Evolutionary conservation across 2,113 vertebrate species (phyloP), one percentile per base, ranked within the genome.

Genomic region (Crotalus viridis): DNA sequence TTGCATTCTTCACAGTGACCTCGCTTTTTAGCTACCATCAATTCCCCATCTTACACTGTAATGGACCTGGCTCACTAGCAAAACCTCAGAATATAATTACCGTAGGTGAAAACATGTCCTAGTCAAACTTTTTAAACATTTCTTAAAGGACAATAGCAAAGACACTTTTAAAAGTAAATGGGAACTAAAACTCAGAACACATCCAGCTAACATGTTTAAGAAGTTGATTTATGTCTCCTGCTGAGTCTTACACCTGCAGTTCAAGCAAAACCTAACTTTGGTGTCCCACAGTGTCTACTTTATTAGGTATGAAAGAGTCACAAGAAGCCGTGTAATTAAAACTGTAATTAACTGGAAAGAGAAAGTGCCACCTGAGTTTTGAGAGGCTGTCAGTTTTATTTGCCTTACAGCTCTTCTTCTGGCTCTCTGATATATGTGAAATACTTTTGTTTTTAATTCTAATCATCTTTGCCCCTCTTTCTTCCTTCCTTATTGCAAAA

Each of bases 301-400:
- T 98, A 98, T 98, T 98, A 98, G 97, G 97, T 98, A 98, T 97
- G 97, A 98, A 98, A 97, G 97, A 98, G 98, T 98, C 97, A 97
- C 98, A 98, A 98, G 98, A 98, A 98, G 98, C 97, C 96, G 94
- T 97, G 98, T 98, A 98, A 98, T 98, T 98, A 98, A 98, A 98
- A 98, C 97, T 89, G 97, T 98, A 98, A 98, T 98, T 98, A 98
- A 98, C 98, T 97, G 97, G 97, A 97, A 97, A 97, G 97, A 96
- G 96, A 98, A 98, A 98, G 97, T 98, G 98, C 97, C 98, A 98
- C 98, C 97, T 98, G 98, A 98, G 98, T 98, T 98, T 98, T 98
- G 97, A 98, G 97, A 98, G 97, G 97, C 98, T 98, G 98, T 98
- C 98, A 98, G 96, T 98, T 98, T 98, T 98, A 97, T 97, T 98